These are phyloP conservation scores for Atractosteus spatula DNA, from an alignment of 2,113 vertebrate species.

Conservation along the genomic window DNA sequence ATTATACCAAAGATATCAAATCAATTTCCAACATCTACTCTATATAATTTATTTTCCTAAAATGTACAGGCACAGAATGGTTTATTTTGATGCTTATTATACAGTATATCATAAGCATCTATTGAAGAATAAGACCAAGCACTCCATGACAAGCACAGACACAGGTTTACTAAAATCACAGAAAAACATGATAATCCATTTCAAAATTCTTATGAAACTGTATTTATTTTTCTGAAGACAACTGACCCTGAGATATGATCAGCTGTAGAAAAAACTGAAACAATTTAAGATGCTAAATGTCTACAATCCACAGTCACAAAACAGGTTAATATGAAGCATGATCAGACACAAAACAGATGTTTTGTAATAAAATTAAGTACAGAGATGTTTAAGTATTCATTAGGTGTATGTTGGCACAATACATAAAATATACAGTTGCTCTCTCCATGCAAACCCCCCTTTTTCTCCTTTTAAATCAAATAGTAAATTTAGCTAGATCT, in stretches of 20 bases:
- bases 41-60: too few relatives aligned
- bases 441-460: not conserved
- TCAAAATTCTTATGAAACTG: not conserved
- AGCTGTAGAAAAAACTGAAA: not conserved
- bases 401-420: not conserved
- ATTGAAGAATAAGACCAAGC: not conserved
- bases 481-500: conserved; percentile 13
- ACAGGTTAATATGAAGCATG: not conserved
- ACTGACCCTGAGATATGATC: not conserved
- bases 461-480: conserved; percentile 9
- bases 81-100: too few relatives aligned
- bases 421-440: conserved; percentile 15
- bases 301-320: not conserved
- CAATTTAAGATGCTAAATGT: not conserved
- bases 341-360: not conserved
- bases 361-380: not conserved
- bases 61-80: too few relatives aligned
- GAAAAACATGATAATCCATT: not conserved
- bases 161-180: not conserved
- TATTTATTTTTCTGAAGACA: not conserved
- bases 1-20: too few relatives aligned
- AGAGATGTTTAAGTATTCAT: not conserved
- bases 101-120: too few relatives aligned
- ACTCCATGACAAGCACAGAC: not conserved
- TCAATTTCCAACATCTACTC: too few relatives aligned